Evolutionary conservation across 1,140 invertebrate species (phyloP), one percentile per base, ranked within the genome.

Genomic region (Drosophila willistoni): DNA sequence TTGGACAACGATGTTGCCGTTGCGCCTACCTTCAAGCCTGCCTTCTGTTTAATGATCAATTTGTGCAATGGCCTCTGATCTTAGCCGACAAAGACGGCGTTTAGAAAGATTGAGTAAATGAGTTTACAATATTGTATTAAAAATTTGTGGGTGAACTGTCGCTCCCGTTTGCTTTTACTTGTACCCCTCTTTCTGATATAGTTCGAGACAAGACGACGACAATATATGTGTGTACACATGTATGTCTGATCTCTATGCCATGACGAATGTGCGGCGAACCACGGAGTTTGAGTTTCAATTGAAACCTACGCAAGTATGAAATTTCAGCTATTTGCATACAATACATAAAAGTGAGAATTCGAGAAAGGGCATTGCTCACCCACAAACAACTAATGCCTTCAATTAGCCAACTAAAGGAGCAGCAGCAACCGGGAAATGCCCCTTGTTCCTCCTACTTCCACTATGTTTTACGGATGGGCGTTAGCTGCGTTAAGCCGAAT

Each of bases 31-130:
- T 81, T 87, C 72, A 71, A 64, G 84, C 84, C 84, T 87, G 84
- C 84, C 84, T 87, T 87, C 84, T 89, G 84, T 87, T 89, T 87
- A 87, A 87, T 87, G 87, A 90, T 89, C 89, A 90, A 90, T 90
- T 90, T 90, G 87, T 90, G 44, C 19, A 22, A 19, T 85, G 83
- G 83, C 72, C 80, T 79, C 85, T 90, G 84, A 90, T 90, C 81
- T 77, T 75, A 86, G 81, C 85, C 85, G 84, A 82, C 84, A 87
- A 77, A 81, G 80, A 82, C 84, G 87, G 65, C 83, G 80, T 83
- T 89, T 87, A 89, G 70, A 68, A 80, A 66, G 44, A 64, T 66
- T 57, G 68, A 72, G 62, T 72, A 62, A 56, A 57, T 71, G 41
- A 61, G 39, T 76, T 77, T 77, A 68, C 56, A 34, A 36, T 55